These are phyloP conservation scores for Percina caprodes DNA, from an alignment of 2,113 vertebrate species.

Conservation along the genomic window DNA sequence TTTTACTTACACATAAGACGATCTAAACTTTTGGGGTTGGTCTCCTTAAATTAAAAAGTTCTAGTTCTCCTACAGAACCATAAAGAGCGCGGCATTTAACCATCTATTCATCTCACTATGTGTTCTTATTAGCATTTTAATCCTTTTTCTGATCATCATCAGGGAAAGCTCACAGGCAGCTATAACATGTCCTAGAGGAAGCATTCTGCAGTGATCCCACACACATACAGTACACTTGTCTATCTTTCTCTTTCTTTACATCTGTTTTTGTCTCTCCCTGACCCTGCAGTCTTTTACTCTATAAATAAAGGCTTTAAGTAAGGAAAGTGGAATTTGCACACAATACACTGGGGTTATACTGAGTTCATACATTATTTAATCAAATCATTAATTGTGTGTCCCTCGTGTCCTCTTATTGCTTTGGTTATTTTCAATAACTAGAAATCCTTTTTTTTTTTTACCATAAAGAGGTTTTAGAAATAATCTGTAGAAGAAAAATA, in stretches of 20 bases:
- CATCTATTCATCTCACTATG: conserved; percentile 10
- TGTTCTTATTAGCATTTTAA: conserved; percentile 12
- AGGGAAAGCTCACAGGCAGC: conserved; percentile 30
- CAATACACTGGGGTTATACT: background rate
- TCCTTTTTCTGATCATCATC: conserved; percentile 18
- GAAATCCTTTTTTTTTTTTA: background rate
- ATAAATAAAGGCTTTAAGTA: conserved; percentile 7
- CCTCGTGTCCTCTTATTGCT: background rate
- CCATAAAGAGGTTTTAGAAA: background rate
- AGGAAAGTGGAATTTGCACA: background rate
- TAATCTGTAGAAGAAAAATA: background rate
- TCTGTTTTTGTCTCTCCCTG: conserved; percentile 27
- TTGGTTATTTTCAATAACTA: conserved; percentile 25
- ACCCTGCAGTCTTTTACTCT: conserved; percentile 22
- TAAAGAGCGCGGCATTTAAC: background rate
- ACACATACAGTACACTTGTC: conserved; percentile 6
- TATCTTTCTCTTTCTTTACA: background rate
- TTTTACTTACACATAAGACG: background rate
- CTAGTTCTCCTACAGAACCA: background rate
- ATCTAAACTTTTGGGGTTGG: background rate
- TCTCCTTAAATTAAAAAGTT: conserved; percentile 10
- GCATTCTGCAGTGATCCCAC: conserved; percentile 23
- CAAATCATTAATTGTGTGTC: conserved; percentile 3
- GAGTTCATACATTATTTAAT: conserved; percentile 11
- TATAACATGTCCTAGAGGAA: conserved; percentile 50